phyloP scores from a whole-genome alignment of 1,140 invertebrate genomes.

The Lycorma delicatula region DNA sequence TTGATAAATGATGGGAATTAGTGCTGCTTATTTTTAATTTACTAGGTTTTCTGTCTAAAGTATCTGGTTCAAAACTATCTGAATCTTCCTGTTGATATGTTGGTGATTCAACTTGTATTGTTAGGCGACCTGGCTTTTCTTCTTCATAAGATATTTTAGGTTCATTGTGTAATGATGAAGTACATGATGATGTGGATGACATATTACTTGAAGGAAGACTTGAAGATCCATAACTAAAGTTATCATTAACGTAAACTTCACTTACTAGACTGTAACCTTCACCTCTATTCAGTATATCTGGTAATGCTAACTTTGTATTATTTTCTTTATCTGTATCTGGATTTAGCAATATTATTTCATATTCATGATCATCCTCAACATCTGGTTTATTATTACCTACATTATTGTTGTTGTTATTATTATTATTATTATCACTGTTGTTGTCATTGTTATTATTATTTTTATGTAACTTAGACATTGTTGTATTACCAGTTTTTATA shows the following conservation, averaged over 20 bases:
- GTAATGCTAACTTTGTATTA: slow-evolving; percentile 37
- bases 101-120: slow-evolving; percentile 67
- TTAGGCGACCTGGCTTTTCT: slow-evolving; percentile 57
- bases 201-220: slow-evolving; percentile 38
- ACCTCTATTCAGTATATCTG: slow-evolving; percentile 41
- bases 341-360: slow-evolving; percentile 31
- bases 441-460: slow-evolving; percentile 8
- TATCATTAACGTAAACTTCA: slow-evolving; percentile 69
- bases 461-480: slow-evolving; percentile 44
- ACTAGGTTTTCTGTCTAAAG: slow-evolving; percentile 67
- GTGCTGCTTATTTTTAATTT: slow-evolving; percentile 42
- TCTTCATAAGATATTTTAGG: slow-evolving; percentile 38
- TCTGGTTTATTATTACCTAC: slow-evolving; percentile 21
- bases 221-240: slow-evolving; percentile 55
- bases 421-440: background rate
- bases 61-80: slow-evolving; percentile 73
- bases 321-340: slow-evolving; percentile 31
- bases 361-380: slow-evolving; percentile 31
- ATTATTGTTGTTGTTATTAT: background rate
- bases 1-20: slow-evolving; percentile 31
- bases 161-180: slow-evolving; percentile 19
- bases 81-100: slow-evolving; percentile 48
- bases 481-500: slow-evolving; percentile 47
- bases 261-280: slow-evolving; percentile 59
- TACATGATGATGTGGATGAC: slow-evolving; percentile 12